Conservation (phyloP, 2,113 vertebrate genomes). For the Bujurquina vittata region DNA sequence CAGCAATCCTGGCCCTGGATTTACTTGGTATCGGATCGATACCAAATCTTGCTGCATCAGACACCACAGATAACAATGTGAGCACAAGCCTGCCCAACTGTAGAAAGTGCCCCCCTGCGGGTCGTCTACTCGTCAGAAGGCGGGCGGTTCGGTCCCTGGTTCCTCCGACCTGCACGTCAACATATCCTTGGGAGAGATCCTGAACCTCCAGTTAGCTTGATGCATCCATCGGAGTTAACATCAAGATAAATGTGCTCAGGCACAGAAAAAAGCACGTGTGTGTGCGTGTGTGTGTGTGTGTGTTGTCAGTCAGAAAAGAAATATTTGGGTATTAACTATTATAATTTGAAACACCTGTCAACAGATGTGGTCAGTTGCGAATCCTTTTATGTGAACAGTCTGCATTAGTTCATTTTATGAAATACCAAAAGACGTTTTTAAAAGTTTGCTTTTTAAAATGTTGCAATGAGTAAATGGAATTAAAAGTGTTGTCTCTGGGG, state of each 20-base stretch:
- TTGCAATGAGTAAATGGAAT: not conserved
- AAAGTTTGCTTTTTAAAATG: accelerated
- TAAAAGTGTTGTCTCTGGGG: not conserved
- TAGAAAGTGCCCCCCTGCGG: accelerated
- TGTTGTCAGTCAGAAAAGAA: not conserved
- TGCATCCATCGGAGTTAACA: too few species aligned
- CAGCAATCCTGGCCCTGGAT: too few species aligned
- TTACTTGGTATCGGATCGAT: too few species aligned
- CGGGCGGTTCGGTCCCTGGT: too few species aligned
- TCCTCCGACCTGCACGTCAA: too few species aligned
- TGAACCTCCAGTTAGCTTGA: too few species aligned
- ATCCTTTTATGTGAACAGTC: not conserved
- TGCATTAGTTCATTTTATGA: not conserved
- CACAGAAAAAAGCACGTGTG: too few species aligned
- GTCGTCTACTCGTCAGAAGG: too few species aligned
- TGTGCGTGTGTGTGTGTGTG: too few species aligned
- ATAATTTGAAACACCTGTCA: not conserved
- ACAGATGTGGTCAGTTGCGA: not conserved
- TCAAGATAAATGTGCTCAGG: too few species aligned
- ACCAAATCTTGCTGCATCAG: too few species aligned
- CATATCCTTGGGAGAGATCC: too few species aligned
- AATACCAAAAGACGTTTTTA: not conserved
- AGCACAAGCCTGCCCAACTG: not conserved
- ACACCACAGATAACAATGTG: not conserved
- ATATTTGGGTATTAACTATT: not conserved